Evolutionary conservation across 2,888 invertebrate species (phyloP), one percentile per base, ranked within the genome.

Genomic region (Caenorhabditis doughertyi): DNA sequence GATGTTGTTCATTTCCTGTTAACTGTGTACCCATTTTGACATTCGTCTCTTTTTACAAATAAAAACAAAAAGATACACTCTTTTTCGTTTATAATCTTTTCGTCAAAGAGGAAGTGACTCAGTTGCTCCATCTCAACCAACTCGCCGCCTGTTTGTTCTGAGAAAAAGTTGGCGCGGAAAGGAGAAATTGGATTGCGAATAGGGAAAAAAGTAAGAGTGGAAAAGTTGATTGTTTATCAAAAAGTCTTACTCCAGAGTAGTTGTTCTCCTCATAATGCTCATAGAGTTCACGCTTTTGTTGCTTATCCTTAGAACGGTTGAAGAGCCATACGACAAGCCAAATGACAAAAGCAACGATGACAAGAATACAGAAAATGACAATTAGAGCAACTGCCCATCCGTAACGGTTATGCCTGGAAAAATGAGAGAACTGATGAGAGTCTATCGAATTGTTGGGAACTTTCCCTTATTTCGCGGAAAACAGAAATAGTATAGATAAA

Each of bases 351-450:
- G 85, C 85, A 32, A 87, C 60, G 74, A 88, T 84, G 44, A 88
- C 87, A 49, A 88, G 73, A 35, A 74, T 53, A 60, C 87, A 86
- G 84, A 88, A 87, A 49, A 88, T 84, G 42, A 88, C 87, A 76
- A 88, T 85, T 27, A 88, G 71, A n/a, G 88, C 88, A 16, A 88
- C 87, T 7, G 88, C 88, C 87, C 87, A 88, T 23, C 86, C 87
- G 72, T 88, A 88, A 47, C 83, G 81, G 39, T 84, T 81, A 51
- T 85, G 83, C 88, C 88, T 88, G 72, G 9, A 85, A 71, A 39
- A 7, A 32, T 4, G 9, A 32, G 32, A 32, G 32, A 4, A 32
- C 4, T 32, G 32, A 32, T 7, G 32, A 32, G 32, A 32, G 9
- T n/a, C n/a, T n/a, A n/a, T n/a, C n/a, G n/a, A n/a, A n/a, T n/a